Percentiles rank a stretch among this genome's conserved stretches.
These are phyloP conservation scores for Prunella himalayana DNA, from an alignment of 2,113 vertebrate species.

Conservation along the genomic window DNA sequence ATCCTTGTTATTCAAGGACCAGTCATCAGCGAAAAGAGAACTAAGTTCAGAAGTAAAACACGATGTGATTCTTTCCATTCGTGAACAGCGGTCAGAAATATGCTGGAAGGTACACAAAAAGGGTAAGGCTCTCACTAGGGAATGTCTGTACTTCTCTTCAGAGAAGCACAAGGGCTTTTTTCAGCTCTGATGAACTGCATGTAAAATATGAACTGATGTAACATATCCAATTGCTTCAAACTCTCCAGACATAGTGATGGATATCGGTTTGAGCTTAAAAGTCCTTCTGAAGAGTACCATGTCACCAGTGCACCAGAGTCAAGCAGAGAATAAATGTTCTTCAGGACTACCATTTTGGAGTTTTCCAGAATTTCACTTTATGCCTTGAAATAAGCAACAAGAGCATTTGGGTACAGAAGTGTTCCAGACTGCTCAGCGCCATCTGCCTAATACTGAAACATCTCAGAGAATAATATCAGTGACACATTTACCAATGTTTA, in stretches of 20 bases:
- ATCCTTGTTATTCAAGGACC: neutral
- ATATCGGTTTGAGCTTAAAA: neutral
- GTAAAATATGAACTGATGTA: neutral
- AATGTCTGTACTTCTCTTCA: neutral
- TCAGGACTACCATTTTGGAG: neutral
- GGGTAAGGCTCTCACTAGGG: neutral
- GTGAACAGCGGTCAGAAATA: neutral
- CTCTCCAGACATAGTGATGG: neutral
- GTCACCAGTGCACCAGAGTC: neutral
- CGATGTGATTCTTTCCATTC: neutral
- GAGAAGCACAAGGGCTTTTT: neutral
- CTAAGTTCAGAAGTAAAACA: neutral
- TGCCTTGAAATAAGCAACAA: neutral
- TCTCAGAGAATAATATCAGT: neutral
- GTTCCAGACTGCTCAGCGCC: neutral
- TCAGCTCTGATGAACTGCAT: neutral
- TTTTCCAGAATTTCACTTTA: neutral
- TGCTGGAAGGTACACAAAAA: neutral
- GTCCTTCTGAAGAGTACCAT: neutral
- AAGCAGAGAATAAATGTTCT: neutral
- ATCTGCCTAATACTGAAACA: neutral
- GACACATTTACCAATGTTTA: neutral
- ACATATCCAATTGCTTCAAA: neutral
- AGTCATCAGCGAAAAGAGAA: neutral
- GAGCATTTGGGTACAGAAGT: neutral